Conservation (phyloP, 1,140 invertebrate species). For the Oncopodura yosiiana region DNA sequence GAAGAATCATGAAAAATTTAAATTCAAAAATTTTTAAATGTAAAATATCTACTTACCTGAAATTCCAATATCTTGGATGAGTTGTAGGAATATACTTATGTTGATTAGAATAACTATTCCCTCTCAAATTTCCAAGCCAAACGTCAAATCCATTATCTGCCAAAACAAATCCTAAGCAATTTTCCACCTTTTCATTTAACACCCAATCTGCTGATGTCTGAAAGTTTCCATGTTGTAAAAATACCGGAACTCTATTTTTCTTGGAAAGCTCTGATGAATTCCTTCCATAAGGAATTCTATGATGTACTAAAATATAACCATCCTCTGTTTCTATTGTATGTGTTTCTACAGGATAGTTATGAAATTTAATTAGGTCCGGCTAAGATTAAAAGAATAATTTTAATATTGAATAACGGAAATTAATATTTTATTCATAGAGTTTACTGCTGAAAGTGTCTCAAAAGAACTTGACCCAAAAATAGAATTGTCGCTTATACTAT, state of each 20-base stretch:
- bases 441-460: no score
- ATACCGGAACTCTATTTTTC: conserved; percentile 1
- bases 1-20: conserved; percentile 2
- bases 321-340: conserved; percentile 37
- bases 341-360: conserved; percentile 38
- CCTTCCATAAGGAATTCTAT: conserved; percentile 38
- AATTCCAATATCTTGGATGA: no score
- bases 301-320: conserved; percentile 38
- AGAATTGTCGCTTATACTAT: no score
- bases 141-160: conserved; percentile 18
- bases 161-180: conserved; percentile 22
- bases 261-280: not conserved
- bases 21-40: not conserved
- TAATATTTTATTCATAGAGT: no score
- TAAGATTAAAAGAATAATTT: no score
- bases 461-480: no score
- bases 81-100: no score
- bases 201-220: not conserved
- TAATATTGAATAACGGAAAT: no score
- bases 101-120: no score
- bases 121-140: no score
- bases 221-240: not conserved
- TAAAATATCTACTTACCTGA: not conserved
- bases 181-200: not conserved
- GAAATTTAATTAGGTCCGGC: no score